These are phyloP conservation scores for Agonopterix arenella DNA, from an alignment of 2,888 invertebrate species.

Conservation along the genomic window DNA sequence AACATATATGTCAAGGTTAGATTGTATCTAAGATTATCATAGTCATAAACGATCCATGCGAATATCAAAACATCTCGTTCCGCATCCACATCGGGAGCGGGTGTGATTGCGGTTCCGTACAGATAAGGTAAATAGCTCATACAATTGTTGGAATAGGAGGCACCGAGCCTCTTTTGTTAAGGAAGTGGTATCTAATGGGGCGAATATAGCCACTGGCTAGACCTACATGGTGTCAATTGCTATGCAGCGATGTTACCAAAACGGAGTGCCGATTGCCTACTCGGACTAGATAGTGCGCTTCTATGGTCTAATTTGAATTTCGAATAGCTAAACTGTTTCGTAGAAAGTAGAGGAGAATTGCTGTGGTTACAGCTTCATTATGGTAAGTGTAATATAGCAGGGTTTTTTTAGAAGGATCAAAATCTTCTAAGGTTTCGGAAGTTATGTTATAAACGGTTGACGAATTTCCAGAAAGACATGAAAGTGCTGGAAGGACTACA, in stretches of 20 bases:
- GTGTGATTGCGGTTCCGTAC: constrained; percentile 65
- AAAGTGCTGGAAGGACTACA: no score
- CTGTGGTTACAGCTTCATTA: no score
- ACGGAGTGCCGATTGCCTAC: constrained; percentile 32
- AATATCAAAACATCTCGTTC: constrained; percentile 34
- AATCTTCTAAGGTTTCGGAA: no score
- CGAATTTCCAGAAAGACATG: no score
- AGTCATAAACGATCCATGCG: constrained; percentile 2
- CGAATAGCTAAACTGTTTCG: constrained; percentile 42
- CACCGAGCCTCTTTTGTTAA: constrained; percentile 67
- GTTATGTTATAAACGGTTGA: no score
- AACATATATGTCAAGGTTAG: no score
- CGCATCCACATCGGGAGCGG: constrained; percentile 38
- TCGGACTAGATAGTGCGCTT: constrained; percentile 30
- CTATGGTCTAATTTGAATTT: constrained; percentile 45
- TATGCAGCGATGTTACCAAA: constrained; percentile 28
- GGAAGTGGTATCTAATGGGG: constrained; percentile 68
- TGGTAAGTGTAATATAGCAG: no score
- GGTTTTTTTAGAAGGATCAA: no score
- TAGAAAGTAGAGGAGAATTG: no score
- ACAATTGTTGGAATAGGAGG: constrained; percentile 71
- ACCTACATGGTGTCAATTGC: constrained; percentile 71
- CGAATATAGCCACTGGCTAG: constrained; percentile 55
- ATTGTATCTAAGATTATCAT: no score
- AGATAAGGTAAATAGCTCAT: constrained; percentile 77